A percentile compares a stretch with the other conserved stretches of the same genome.
These are phyloP conservation scores for Nannoperca obscura DNA, from an alignment of 2,797 vertebrate species.

Conservation along the genomic window DNA sequence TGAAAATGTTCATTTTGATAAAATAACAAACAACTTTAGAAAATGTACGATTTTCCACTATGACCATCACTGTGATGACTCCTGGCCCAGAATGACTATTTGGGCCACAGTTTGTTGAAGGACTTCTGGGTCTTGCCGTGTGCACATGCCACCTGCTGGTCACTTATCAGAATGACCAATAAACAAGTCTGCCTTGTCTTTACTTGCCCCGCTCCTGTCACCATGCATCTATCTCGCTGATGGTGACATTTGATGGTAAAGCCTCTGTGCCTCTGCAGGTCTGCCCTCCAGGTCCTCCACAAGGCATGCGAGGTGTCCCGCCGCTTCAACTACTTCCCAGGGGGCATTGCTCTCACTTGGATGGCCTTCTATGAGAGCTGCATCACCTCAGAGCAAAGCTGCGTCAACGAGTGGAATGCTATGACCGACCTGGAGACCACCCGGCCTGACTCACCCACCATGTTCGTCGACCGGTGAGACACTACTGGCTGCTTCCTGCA, in stretches of 20 bases:
- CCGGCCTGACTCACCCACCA: constrained; percentile 91
- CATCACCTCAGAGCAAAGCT: constrained; percentile 95
- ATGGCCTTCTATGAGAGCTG: constrained; percentile 96
- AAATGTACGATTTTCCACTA: background rate
- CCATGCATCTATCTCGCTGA: background rate
- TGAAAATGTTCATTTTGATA: background rate
- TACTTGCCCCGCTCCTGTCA: background rate
- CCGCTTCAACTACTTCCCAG: constrained; percentile 94
- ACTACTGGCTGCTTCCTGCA: background rate
- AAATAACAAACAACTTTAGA: background rate
- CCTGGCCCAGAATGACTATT: background rate
- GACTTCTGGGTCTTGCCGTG: background rate
- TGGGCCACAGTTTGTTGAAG: background rate
- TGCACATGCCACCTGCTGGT: constrained; percentile 61
- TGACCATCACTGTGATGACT: background rate
- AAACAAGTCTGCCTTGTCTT: background rate
- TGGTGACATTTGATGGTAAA: background rate
- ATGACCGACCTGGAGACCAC: constrained; percentile 96
- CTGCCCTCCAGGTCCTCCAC: constrained; percentile 96
- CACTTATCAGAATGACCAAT: constrained; percentile 25
- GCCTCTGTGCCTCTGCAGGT: constrained; percentile 83
- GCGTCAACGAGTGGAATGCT: constrained; percentile 97
- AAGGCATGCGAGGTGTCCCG: constrained; percentile 95
- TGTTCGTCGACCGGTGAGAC: constrained; percentile 93
- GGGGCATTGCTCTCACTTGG: constrained; percentile 94